Conservation (phyloP, 2,888 invertebrate species). For the Mesorhabditis belari region DNA sequence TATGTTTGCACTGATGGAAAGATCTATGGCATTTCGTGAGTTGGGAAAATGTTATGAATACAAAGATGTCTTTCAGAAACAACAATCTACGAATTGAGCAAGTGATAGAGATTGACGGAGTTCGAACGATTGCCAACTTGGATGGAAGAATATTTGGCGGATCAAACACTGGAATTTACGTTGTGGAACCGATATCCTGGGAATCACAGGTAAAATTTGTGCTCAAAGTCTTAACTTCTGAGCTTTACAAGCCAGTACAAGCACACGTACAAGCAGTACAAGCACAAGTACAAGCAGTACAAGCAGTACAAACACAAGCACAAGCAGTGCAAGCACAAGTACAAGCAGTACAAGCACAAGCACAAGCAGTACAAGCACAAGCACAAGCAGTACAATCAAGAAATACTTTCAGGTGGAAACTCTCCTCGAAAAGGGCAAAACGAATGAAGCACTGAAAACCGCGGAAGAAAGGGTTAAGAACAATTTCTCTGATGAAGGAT, state of each 20-base stretch:
- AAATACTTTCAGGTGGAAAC: conserved; percentile 53
- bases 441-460: conserved; percentile 58
- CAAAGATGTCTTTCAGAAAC: conserved; percentile 53
- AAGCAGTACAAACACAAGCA: too few species aligned
- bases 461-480: conserved; percentile 55
- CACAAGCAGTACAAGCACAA: too few species aligned
- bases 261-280: too few species aligned
- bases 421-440: conserved; percentile 55
- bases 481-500: conserved; percentile 49
- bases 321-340: too few species aligned
- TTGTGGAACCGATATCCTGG: conserved; percentile 59
- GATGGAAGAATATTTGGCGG: conserved; percentile 59
- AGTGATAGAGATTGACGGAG: conserved; percentile 58
- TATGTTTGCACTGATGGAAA: not conserved
- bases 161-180: conserved; percentile 56
- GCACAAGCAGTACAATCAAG: not conserved
- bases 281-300: too few species aligned
- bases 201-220: conserved; percentile 57
- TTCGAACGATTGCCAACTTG: conserved; percentile 57
- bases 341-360: too few species aligned
- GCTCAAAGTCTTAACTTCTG: too few species aligned
- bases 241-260: too few species aligned
- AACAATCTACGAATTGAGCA: conserved; percentile 60
- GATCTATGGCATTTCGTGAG: not conserved
- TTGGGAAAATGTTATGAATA: not conserved